Base-by-base conservation (phyloP, 2,888 invertebrate species). In the Euplexia lucipara region DNA sequence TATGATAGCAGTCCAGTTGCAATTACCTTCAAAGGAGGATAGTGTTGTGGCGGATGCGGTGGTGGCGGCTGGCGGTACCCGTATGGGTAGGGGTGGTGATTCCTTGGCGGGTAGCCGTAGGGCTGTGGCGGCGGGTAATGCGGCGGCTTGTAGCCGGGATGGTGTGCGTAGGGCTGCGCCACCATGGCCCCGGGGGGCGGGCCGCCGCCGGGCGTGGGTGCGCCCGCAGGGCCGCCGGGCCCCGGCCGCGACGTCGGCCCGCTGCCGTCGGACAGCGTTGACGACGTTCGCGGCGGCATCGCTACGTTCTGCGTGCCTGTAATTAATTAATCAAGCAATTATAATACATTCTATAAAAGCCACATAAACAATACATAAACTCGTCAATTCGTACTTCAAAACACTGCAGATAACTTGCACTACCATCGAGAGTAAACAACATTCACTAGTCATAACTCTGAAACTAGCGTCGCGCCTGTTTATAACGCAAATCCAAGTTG, bases 281-380 rank as follows among this genome's bases (percentile, higher is more conserved):
- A 98, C 88, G 98, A 98, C 93, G 99, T 99, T 91, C 99, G 97
- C 91, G 98, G 98, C 92, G 99, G 98, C 97, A 99, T 98, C 96
- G 98, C 98, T 97, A 98, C 97, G 97, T 97, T 98, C 97, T 98
- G 98, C 93, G 97, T 98, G 91, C 97, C 98, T 98, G 93, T 42
- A 94, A 95, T 42, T 14, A 76, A 70, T 18, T 14, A 48, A 41
- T 4, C 12, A 47, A 41, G 44, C 6, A 42, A 52, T 65, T 22
- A 51, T 22, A 9, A 53, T 32, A 10, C 1, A 39, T 45, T 30
- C 9, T 16, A 37, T 20, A 9, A 51, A n/a, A 37, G 9, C 12
- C n/a, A 48, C 14, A 3, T n/a, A 9, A 69, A 42, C 7, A 45
- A 30, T 7, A 34, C n/a, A 45, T 41, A 37, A 20, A 37, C 2